phyloP scores from a whole-genome alignment of 2,888 invertebrate species.

The Machimus atricapillus region DNA sequence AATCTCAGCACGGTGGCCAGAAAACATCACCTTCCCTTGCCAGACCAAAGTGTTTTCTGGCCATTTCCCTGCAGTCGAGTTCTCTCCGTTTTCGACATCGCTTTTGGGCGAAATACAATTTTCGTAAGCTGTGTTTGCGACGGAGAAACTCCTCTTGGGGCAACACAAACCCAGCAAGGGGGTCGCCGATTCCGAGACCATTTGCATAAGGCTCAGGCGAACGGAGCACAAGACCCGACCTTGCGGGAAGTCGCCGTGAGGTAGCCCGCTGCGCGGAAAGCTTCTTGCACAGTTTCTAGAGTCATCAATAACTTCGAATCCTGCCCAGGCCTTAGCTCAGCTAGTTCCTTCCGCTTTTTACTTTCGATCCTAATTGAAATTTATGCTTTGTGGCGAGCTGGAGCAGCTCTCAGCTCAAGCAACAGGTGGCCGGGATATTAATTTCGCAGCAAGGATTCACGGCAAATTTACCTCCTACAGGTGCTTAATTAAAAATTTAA shows the following conservation, averaged over 20 bases:
- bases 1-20: neutral
- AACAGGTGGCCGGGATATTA: slow-evolving; percentile 7
- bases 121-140: neutral
- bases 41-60: neutral
- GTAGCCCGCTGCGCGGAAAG: neutral
- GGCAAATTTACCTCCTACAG: slow-evolving; percentile 22
- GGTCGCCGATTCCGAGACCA: neutral
- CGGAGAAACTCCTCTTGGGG: neutral
- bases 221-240: neutral
- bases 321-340: neutral
- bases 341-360: slow-evolving; percentile 27
- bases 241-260: neutral
- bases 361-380: slow-evolving; percentile 36
- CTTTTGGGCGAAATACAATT: neutral
- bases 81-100: neutral
- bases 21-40: neutral
- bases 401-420: neutral
- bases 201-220: neutral
- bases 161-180: neutral
- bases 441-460: neutral
- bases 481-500: slow-evolving; percentile 36
- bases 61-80: neutral
- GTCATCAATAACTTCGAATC: slow-evolving; percentile 1
- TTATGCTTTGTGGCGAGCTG: neutral
- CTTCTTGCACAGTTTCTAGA: neutral